Base-by-base conservation (phyloP, 1,140 invertebrate species). In the Scaptomyza graminum region DNA sequence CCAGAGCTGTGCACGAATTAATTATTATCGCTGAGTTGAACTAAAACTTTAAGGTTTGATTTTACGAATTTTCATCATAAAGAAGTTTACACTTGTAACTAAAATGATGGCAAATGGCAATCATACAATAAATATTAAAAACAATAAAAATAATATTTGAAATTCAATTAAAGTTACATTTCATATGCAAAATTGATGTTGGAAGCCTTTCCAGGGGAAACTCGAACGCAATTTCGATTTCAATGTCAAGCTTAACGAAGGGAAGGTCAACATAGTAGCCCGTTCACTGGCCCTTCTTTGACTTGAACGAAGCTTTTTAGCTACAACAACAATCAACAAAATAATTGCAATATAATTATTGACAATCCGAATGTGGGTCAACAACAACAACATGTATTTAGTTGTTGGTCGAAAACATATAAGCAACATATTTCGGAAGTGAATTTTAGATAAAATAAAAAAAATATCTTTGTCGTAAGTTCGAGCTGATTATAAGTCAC, bases 301-400 rank as follows among this genome's bases (percentile, higher is more conserved):
- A 60, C 66, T 50, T 49, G 49, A 39, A 37, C 52, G 49, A 41
- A 28, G 31, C 54, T 3, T 3, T 39, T 54, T 28, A 52, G 43
- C 56, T 16, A 60, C 43, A n/a, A 34, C 51, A 62, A 49, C 18
- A 63, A 31, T 31, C 5, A 52, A 73, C n/a, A 50, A 59, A 68
- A 68, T 68, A 68, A 73, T 73, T 68, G 57, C 65, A 55, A 68
- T 73, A 68, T 73, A 73, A 73, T 73, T 73, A 56, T 57, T 25
- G 68, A 57, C 65, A 37, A 44, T 18, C 37, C 34, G 57, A 68
- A 73, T 73, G 56, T 73, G 31, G 70, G 65, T 60, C 70, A 73
- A 50, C 65, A 67, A 31, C 28, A 31, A 6, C 62, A 54, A 50
- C 69, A 55, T 22, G 49, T 59, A 54, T 49, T 43, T 44, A 47